Evolutionary conservation across 2,797 vertebrate species (phyloP), one percentile per base, ranked within the genome.

Genomic region (Cryptoblepharus egeriae): DNA sequence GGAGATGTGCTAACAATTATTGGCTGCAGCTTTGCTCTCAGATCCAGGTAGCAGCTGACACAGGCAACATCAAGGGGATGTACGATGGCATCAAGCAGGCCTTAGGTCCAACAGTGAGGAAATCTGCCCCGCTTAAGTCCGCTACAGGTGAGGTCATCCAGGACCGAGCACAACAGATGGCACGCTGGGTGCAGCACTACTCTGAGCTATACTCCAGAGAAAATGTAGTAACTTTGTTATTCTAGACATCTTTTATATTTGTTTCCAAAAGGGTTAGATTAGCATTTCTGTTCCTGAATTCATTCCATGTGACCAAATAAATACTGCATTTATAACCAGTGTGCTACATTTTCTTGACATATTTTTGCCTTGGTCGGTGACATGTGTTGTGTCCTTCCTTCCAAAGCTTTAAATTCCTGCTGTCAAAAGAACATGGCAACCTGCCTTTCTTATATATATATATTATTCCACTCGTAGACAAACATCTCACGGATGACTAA

Each of bases 391-490:
- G 30, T 39, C 2, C 7, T 68, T 79, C 45, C 64, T 72, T 71
- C 32, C n/a, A 64, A 55, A 64, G 8, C 7, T 63, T 76, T 70
- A 61, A 32, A 63, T 71, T 71, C 32, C 1, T 71, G 1, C 71
- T 84, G 79, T 18, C 4, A 12, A n/a, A 78, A 76, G 4, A 78
- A 57, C 0, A 15, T 20, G 9, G 55, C 57, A 39, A 83, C 77
- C 26, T 74, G 13, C 8, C 22, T 72, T 73, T 68, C 5, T 73
- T 87, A 4, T 2, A 18, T 71, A 4, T 2, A 18, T 71, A 8
- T 78, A 77, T 9, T 57, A 78, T 88, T 87, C 86, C 0, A 42
- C 64, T 81, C 10, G 28, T 49, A 65, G 49, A 1, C 71, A 45
- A 80, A 86, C 65, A 10, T 39, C n/a, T n/a, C n/a, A n/a, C n/a